Base-by-base conservation (phyloP, 37 sponge, comb jelly and placozoan species). In the Aphrocallistes beatrix region DNA sequence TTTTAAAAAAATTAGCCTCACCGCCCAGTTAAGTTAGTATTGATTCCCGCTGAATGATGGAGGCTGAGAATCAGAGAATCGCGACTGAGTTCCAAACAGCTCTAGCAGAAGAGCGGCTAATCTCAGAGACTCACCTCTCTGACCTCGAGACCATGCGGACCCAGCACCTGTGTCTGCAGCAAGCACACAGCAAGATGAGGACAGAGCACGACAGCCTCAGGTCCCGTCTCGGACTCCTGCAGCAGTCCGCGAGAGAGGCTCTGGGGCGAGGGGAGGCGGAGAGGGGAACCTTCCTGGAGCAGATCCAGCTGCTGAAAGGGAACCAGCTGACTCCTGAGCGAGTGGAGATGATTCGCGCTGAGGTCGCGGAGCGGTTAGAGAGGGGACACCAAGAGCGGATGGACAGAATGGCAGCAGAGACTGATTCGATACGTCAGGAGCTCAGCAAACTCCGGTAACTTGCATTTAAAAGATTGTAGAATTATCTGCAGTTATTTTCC, bases 261-360 rank as follows among this genome's bases (percentile, higher is more conserved):
- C 34, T 60, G 75, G 75, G 17, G 6, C 25, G 75, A 3, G 75
- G 75, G 17, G 75, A 60, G 34, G 75, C 75, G 6, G 75, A 60
- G 75, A 60, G 75, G n/a, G 75, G 75, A 13, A 60, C 75, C 34
- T 13, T 60, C 25, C 34, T 60, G 75, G 75, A 60, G 34, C 17
- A 60, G 75, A 60, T 60, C 10, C 75, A 60, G 34, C 28, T 30
- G 8, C 75, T 60, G 25, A 3, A 30, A 13, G 75, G 28, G 10
- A 60, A 60, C 34, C 75, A 60, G 21, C 75, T 60, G 75, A 60
- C 75, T 19, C 75, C 75, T 6, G 75, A 60, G 75, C 75, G 75
- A 32, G n/a, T 60, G 6, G 75, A 60, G 34, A 60, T 60, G 3
- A 19, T 60, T 6, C 10, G n/a, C 6, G 21, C 75, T 3, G 75